These are phyloP conservation scores for Amphipyra tragopoginis DNA, from an alignment of 2,888 invertebrate genomes.

Conservation along the genomic window DNA sequence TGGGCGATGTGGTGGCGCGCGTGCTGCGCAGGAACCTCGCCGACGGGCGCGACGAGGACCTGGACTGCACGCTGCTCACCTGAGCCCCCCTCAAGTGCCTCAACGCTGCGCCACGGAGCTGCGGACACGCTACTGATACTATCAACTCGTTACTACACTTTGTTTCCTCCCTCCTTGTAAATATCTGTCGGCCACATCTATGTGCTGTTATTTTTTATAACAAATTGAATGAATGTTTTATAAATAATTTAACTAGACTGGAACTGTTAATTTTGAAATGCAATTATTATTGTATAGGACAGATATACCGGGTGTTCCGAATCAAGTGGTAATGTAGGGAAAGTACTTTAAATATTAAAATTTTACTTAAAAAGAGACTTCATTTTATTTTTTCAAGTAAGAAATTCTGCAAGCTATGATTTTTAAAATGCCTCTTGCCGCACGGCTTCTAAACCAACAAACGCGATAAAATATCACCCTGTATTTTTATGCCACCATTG, in stretches of 20 bases:
- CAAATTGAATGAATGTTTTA: slow-evolving; percentile 40
- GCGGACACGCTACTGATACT: neutral
- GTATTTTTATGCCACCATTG: too few species aligned
- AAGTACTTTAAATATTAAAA: too few species aligned
- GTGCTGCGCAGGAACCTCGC: slow-evolving; percentile 95
- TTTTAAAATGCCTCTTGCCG: too few species aligned
- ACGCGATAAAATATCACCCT: too few species aligned
- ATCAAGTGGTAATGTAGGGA: too few species aligned
- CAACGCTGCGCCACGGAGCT: neutral
- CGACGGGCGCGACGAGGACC: slow-evolving; percentile 96
- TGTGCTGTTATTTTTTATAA: slow-evolving; percentile 50
- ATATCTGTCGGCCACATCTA: slow-evolving; percentile 36
- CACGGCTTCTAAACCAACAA: too few species aligned
- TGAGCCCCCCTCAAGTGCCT: slow-evolving; percentile 82
- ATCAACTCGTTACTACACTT: slow-evolving; percentile 22
- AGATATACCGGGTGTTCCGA: slow-evolving; percentile 3
- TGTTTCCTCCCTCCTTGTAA: slow-evolving; percentile 47
- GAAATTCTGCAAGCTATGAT: too few species aligned
- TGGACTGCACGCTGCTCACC: slow-evolving; percentile 97
- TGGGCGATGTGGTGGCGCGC: slow-evolving; percentile 96
- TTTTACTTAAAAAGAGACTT: too few species aligned
- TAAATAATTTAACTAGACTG: slow-evolving; percentile 44
- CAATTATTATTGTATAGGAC: slow-evolving; percentile 38
- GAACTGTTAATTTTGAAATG: slow-evolving; percentile 39
- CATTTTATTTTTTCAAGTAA: too few species aligned